Evolutionary conservation across 2,888 invertebrate species (phyloP).

Genomic region (Griposia aprilina): DNA sequence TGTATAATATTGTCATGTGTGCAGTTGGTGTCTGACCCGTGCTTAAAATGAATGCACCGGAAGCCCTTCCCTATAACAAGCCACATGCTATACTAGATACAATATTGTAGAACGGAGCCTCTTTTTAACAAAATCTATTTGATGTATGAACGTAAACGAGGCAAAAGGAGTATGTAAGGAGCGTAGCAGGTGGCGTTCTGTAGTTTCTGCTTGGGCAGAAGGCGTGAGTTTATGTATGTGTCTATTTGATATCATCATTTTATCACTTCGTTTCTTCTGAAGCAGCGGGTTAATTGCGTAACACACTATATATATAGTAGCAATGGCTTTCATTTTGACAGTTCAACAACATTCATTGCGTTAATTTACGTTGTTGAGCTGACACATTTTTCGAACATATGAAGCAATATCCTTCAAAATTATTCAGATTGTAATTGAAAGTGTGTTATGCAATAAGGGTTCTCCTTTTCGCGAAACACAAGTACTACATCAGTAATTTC

Average conservation of each 20-base stretch:
- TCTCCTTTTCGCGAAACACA: constrained; percentile 16
- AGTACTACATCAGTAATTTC: constrained; percentile 10
- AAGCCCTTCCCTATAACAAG: constrained; percentile 48
- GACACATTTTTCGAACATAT: too few relatives aligned
- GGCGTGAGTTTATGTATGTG: too few relatives aligned
- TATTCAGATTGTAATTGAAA: too few relatives aligned
- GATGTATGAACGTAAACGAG: too few relatives aligned
- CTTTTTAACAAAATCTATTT: background rate
- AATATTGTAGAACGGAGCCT: background rate
- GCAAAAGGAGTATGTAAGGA: too few relatives aligned
- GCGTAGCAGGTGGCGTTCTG: too few relatives aligned
- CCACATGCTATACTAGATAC: constrained; percentile 43
- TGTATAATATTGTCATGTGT: constrained; percentile 35
- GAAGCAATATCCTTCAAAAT: too few relatives aligned
- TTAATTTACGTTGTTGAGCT: too few relatives aligned
- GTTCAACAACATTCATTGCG: too few relatives aligned
- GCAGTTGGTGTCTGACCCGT: constrained; percentile 46
- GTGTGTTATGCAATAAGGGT: background rate
- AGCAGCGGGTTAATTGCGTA: background rate
- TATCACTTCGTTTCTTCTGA: background rate
- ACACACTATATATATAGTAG: too few relatives aligned
- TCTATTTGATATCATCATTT: background rate
- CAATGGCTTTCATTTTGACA: too few relatives aligned
- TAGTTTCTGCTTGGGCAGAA: too few relatives aligned
- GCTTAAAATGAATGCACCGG: constrained; percentile 52